Base-by-base conservation (phyloP, 1,140 invertebrate genomes). In the Periplaneta americana region DNA sequence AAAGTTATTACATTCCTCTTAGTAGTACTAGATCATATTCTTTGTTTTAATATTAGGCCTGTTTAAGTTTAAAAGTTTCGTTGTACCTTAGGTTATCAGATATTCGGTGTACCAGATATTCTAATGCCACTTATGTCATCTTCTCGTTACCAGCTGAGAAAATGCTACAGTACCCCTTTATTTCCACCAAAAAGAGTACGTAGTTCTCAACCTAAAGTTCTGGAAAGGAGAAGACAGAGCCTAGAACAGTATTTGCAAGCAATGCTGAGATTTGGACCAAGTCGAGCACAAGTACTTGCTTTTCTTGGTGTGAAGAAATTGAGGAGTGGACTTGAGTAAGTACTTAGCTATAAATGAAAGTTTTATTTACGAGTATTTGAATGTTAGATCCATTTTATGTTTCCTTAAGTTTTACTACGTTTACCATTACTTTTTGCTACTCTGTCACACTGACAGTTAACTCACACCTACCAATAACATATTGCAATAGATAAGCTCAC, bases 171-270 rank as follows among this genome's bases (percentile, higher is more conserved):
- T 39, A 88, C 88, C 11, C 88, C 89, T 33, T 87, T 87, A 37
- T 90, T 90, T 85, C 89, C 89, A 57, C 89, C 89, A 6, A 90
- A 90, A 81, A 87, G 88, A 81, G 87, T 90, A 13, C 84, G 89
- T 18, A 90, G 90, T 84, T 87, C 86, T 81, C 88, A 87, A 74
- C 84, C 85, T 31, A 89, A 89, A 84, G 88, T 90, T 13, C 83
- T 90, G 66, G 89, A 90, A 83, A 87, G 89, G 66, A 85, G 89
- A 66, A 83, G 89, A 80, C 84, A 85, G 76, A 86, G 84, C 22
- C 82, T 90, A 35, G 87, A 90, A 84, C 78, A 80, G 22, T 90
- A 90, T 83, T 83, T 90, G 17, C 89, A 90, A 85, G 87, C 86
- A 81, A 84, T 85, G 81, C 76, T 86, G 4, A 76, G 78, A 31